Percentiles rank a stretch among this genome's conserved stretches.
Evolutionary conservation across 2,797 vertebrate species (phyloP).

Genomic region (Cynopterus sphinx): DNA sequence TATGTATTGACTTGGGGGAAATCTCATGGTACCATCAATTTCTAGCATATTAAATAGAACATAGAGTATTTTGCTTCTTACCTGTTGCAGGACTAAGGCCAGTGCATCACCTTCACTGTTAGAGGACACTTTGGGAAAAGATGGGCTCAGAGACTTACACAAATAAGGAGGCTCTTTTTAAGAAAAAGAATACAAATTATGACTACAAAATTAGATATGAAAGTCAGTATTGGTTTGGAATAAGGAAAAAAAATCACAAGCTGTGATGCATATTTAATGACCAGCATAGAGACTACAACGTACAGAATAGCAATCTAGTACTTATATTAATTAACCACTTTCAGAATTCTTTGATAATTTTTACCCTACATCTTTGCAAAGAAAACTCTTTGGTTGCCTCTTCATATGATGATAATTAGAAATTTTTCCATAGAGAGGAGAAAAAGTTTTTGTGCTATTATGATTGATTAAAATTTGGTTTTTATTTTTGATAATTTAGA

Average conservation of each 20-base stretch:
- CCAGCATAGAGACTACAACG: not conserved
- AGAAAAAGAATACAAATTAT: not conserved
- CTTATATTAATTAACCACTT: not conserved
- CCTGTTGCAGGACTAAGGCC: not conserved
- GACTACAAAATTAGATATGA: not conserved
- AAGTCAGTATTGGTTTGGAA: constrained; percentile 15
- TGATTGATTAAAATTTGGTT: not conserved
- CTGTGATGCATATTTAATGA: not conserved
- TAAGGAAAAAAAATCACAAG: not conserved
- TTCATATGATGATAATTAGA: not conserved
- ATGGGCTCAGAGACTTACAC: not conserved
- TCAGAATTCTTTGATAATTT: not conserved
- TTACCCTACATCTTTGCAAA: not conserved
- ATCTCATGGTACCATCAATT: not conserved
- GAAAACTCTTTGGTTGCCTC: not conserved
- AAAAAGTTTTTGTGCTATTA: not conserved
- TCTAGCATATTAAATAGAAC: not conserved
- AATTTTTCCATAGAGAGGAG: not conserved
- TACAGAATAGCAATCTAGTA: not conserved
- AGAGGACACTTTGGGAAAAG: not conserved
- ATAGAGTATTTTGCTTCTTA: not conserved
- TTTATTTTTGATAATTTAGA: constrained; percentile 37
- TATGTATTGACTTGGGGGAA: not conserved
- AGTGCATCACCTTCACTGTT: not conserved
- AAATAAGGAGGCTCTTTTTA: not conserved